Evolutionary conservation across 2,113 vertebrate species (phyloP).

Genomic region (Rhegmatorhina hoffmannsi): DNA sequence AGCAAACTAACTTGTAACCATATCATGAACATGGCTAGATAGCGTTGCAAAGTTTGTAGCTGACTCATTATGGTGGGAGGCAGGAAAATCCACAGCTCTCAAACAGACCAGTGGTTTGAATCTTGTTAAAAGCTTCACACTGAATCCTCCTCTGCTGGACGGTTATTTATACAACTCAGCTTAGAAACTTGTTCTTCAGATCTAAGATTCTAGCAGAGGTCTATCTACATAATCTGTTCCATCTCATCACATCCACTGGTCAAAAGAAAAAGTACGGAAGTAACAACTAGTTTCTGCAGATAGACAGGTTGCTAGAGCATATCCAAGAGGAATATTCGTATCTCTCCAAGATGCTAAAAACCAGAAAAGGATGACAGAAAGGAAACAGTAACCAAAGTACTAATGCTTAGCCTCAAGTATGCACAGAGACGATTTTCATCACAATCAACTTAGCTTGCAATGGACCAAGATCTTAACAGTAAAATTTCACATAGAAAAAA

Average conservation of each 20-base stretch:
- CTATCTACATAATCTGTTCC: background rate
- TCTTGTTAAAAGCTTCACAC: background rate
- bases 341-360: background rate
- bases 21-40: background rate
- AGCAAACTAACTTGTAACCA: background rate
- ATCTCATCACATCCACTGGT: background rate
- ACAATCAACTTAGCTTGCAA: background rate
- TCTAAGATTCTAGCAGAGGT: background rate
- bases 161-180: background rate
- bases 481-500: background rate
- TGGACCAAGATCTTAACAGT: background rate
- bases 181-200: background rate
- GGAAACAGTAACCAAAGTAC: background rate
- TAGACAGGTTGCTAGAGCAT: background rate
- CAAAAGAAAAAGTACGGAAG: background rate
- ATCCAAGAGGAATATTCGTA: background rate
- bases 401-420: background rate
- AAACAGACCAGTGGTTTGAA: background rate
- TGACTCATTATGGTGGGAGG: background rate
- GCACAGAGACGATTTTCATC: background rate
- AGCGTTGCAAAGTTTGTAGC: background rate
- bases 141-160: background rate
- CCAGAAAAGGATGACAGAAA: background rate
- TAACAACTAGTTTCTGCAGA: background rate
- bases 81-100: background rate